Evolutionary conservation across 1,140 invertebrate species (phyloP).

Genomic region (Paraescarpia echinospica): DNA sequence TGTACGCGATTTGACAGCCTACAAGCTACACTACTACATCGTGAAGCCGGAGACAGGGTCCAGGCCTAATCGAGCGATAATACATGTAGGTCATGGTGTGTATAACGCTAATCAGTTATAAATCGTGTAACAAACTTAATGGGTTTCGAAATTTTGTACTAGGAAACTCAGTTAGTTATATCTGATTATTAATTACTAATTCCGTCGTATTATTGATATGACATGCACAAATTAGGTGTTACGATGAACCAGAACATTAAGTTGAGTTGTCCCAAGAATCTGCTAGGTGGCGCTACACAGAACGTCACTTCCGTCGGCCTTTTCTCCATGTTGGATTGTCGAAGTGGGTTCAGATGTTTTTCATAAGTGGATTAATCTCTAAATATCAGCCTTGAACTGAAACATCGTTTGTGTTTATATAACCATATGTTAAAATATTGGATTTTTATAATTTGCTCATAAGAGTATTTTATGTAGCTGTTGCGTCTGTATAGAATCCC

Average conservation of each 20-base stretch:
- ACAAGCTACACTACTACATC: too few relatives aligned
- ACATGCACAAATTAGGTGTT: background rate
- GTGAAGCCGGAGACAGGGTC: too few relatives aligned
- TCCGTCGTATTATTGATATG: background rate
- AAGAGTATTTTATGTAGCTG: background rate
- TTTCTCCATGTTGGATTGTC: constrained; percentile 1
- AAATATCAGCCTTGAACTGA: background rate
- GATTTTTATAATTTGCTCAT: background rate
- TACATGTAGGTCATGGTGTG: background rate
- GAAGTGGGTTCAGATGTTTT: background rate
- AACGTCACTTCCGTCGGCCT: constrained; percentile 3
- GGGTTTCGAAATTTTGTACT: background rate
- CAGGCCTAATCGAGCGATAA: background rate
- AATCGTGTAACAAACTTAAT: background rate
- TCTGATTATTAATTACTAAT: background rate
- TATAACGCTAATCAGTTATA: background rate
- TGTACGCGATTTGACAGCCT: background rate
- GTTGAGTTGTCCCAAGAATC: background rate
- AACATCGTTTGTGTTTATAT: background rate
- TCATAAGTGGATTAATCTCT: background rate
- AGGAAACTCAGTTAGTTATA: background rate
- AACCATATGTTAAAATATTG: background rate
- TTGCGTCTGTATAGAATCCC: background rate
- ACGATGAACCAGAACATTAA: background rate
- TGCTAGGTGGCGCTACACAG: background rate